Evolutionary conservation across 2,888 invertebrate species (phyloP).

Genomic region (Drosophila fungiperda): DNA sequence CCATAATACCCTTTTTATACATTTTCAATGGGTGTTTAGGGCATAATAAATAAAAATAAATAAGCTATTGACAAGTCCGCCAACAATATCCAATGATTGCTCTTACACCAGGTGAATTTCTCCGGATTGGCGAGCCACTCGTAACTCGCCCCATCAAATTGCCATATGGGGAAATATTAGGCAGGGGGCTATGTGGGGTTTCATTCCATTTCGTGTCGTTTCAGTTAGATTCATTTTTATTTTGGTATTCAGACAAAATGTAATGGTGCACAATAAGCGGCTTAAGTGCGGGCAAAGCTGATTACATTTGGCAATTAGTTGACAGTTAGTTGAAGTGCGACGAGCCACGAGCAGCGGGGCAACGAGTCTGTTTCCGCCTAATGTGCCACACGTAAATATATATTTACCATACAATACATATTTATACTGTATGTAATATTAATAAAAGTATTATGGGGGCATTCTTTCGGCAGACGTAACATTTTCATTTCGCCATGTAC

Average conservation of each 20-base stretch:
- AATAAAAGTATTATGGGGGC: neutral
- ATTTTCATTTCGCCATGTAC: slow-evolving; percentile 14
- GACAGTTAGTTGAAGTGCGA: slow-evolving; percentile 55
- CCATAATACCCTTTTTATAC: neutral
- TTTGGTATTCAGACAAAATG: slow-evolving; percentile 54
- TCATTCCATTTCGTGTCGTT: slow-evolving; percentile 27
- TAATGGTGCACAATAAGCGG: slow-evolving; percentile 76
- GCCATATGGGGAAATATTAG: slow-evolving; percentile 30
- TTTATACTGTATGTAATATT: neutral
- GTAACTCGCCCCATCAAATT: slow-evolving; percentile 3
- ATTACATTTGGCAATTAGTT: slow-evolving; percentile 79
- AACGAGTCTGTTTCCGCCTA: slow-evolving; percentile 10
- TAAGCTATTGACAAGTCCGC: slow-evolving; percentile 22
- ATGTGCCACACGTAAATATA: slow-evolving; percentile 6
- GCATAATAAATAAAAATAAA: slow-evolving; percentile 1
- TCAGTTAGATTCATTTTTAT: slow-evolving; percentile 62
- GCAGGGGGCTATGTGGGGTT: slow-evolving; percentile 14
- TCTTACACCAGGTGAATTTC: slow-evolving; percentile 9
- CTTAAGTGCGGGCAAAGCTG: slow-evolving; percentile 72
- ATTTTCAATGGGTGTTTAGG: neutral
- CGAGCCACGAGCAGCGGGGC: neutral
- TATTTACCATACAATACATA: neutral
- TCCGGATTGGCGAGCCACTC: slow-evolving; percentile 4
- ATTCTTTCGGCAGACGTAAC: slow-evolving; percentile 25
- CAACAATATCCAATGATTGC: slow-evolving; percentile 37